phyloP scores from a whole-genome alignment of 2,888 invertebrate species.

The Oxyscelio sp. region DNA sequence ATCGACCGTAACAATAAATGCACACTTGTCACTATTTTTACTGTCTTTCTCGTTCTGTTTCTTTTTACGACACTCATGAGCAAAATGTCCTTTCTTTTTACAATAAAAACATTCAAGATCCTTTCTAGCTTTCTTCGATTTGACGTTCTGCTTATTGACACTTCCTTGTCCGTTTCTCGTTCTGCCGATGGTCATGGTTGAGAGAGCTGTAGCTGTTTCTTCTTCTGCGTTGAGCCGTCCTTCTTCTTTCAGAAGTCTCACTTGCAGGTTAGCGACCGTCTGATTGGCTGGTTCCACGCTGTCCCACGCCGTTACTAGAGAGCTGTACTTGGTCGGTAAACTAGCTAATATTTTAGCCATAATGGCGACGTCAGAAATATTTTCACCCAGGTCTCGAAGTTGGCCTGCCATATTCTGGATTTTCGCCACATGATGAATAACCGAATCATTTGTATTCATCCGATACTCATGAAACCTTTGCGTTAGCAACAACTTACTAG shows the following conservation, averaged over 20 bases:
- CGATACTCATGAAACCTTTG: constrained; percentile 71
- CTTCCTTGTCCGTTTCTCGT: neutral
- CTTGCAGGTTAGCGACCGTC: constrained; percentile 66
- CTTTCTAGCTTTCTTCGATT: neutral
- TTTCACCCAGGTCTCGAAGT: constrained; percentile 70
- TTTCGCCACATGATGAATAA: constrained; percentile 80
- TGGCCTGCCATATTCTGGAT: constrained; percentile 78
- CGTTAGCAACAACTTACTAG: constrained; percentile 68
- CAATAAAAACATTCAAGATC: neutral
- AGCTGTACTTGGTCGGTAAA: constrained; percentile 66
- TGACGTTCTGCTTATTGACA: neutral
- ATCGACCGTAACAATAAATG: too few relatives aligned
- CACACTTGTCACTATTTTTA: neutral
- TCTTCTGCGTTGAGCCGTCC: neutral
- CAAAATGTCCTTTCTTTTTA: neutral
- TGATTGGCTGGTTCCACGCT: constrained; percentile 65
- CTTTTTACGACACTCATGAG: neutral
- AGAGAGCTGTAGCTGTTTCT: neutral
- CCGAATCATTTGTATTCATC: constrained; percentile 68
- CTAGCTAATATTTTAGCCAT: constrained; percentile 76
- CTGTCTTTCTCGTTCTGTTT: neutral
- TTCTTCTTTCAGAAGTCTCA: constrained; percentile 36
- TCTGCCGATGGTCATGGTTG: too few relatives aligned
- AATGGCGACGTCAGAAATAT: constrained; percentile 61
- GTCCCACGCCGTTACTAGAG: constrained; percentile 72